phyloP scores from a whole-genome alignment of 1,140 invertebrate genomes.

The Drosophila trapezifrons region DNA sequence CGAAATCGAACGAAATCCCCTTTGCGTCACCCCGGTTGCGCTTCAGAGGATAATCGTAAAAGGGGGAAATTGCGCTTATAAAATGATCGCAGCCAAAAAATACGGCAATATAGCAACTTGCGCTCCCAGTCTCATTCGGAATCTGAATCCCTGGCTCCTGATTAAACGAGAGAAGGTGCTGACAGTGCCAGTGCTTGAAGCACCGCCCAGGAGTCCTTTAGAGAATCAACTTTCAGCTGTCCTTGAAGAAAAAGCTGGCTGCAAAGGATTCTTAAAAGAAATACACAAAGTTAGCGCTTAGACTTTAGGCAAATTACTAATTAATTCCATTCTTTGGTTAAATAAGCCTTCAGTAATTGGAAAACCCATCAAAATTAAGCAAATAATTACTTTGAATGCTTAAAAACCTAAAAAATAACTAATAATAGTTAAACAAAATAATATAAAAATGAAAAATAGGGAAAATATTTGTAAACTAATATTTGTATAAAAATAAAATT shows the following conservation, averaged over 20 bases:
- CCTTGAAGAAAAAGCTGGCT: not conserved
- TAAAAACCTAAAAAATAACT: too few relatives aligned
- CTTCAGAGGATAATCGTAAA: constrained; percentile 73
- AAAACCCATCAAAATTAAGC: too few relatives aligned
- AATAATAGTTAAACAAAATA: too few relatives aligned
- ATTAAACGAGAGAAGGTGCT: constrained; percentile 43
- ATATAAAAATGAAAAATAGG: not conserved
- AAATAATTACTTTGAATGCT: too few relatives aligned
- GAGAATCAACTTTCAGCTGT: not conserved
- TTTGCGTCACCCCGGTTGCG: constrained; percentile 29
- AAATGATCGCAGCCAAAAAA: constrained; percentile 56
- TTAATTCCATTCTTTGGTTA: too few relatives aligned
- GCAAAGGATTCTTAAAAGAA: not conserved
- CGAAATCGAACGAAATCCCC: constrained; percentile 1
- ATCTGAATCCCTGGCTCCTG: not conserved
- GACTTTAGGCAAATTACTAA: too few relatives aligned
- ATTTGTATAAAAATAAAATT: too few relatives aligned
- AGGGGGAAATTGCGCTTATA: constrained; percentile 66
- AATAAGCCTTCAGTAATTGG: too few relatives aligned
- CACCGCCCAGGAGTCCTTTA: not conserved
- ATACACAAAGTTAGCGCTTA: not conserved
- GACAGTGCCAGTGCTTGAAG: constrained; percentile 47
- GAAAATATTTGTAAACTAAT: too few relatives aligned
- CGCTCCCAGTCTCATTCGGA: not conserved
- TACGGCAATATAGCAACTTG: constrained; percentile 19